Conservation (phyloP, 2,888 invertebrate genomes). For the Coenonympha arcania region DNA sequence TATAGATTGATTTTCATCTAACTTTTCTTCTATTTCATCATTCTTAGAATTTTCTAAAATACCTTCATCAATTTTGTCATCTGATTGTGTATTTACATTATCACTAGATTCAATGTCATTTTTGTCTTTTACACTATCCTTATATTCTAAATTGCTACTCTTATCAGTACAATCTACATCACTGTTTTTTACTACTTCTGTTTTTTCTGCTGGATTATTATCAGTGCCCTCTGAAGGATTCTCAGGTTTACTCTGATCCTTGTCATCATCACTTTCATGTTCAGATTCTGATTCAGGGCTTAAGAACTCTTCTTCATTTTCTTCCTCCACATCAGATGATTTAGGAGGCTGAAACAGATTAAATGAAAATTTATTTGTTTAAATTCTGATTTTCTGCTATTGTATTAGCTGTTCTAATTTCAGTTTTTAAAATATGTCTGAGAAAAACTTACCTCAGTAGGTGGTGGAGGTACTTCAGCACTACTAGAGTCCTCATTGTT, state of each 20-base stretch:
- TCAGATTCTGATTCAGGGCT: constrained; percentile 67
- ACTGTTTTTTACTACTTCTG: constrained; percentile 18
- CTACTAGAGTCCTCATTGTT: constrained; percentile 64
- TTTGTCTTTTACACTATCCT: constrained; percentile 30
- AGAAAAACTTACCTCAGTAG: constrained; percentile 12
- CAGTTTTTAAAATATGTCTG: neutral
- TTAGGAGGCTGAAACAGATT: constrained; percentile 36
- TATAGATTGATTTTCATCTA: too few relatives aligned
- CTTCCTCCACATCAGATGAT: constrained; percentile 52
- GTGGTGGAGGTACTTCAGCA: constrained; percentile 40
- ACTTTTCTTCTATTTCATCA: neutral
- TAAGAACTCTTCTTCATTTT: constrained; percentile 68
- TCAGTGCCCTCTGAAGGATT: constrained; percentile 22
- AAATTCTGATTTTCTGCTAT: too few relatives aligned
- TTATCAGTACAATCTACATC: constrained; percentile 18
- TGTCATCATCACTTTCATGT: constrained; percentile 48
- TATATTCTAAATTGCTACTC: constrained; percentile 30
- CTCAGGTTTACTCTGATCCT: constrained; percentile 24
- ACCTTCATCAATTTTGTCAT: constrained; percentile 31
- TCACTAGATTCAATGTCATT: constrained; percentile 26
- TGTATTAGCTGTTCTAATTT: too few relatives aligned
- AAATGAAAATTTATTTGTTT: too few relatives aligned
- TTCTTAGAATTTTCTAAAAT: constrained; percentile 23
- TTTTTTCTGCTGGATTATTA: constrained; percentile 16
- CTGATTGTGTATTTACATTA: constrained; percentile 16